Conservation (phyloP, 53 echinoderm and acorn worm species). For the Zoroaster sp. region DNA sequence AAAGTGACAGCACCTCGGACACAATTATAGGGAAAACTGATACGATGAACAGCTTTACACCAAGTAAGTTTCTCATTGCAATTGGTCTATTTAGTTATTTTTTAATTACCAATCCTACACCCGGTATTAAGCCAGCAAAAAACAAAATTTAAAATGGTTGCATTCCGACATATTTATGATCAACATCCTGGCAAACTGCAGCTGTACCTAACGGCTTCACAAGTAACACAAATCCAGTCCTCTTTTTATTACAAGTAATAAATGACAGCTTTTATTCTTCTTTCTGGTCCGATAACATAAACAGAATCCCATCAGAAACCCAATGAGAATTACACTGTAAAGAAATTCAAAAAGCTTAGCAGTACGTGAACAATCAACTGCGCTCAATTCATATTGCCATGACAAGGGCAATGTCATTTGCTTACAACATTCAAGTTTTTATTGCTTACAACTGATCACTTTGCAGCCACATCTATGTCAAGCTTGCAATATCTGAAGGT, state of each 20-base stretch:
- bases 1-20: too few relatives aligned
- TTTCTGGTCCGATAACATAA: constrained; percentile 17
- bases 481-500: too few relatives aligned
- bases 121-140: neutral
- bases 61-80: too few relatives aligned
- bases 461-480: neutral
- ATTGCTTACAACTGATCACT: neutral
- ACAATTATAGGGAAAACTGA: too few relatives aligned
- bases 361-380: neutral
- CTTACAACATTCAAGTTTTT: constrained; percentile 28
- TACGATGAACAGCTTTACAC: too few relatives aligned
- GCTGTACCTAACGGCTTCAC: neutral
- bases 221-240: neutral
- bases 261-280: constrained; percentile 39
- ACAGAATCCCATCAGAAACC: neutral
- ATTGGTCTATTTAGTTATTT: too few relatives aligned
- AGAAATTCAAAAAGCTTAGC: neutral
- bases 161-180: constrained; percentile 11
- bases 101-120: too few relatives aligned
- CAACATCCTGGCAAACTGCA: neutral
- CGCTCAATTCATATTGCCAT: neutral
- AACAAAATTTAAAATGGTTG: constrained; percentile 1
- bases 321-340: neutral
- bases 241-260: constrained; percentile 16
- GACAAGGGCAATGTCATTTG: constrained; percentile 17